Percentiles rank a stretch among this genome's conserved stretches.
Conservation (phyloP, 2,888 invertebrate genomes). For the Caenorhabditis wallacei region DNA sequence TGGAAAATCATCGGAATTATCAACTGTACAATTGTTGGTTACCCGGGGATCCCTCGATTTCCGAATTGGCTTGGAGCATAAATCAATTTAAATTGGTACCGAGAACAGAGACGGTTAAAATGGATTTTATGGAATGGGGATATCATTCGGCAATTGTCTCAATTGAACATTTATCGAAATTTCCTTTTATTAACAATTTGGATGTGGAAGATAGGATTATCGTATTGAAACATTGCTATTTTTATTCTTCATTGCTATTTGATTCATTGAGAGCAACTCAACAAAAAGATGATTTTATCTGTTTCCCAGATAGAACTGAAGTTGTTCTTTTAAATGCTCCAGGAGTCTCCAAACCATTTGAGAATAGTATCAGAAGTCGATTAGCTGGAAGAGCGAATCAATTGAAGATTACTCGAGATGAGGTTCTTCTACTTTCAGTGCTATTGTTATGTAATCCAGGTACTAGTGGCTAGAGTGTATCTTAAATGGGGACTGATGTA, state of each 20-base stretch:
- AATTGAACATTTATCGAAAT: constrained; percentile 1
- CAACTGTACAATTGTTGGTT: background rate
- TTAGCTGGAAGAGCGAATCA: constrained; percentile 11
- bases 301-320: constrained; percentile 31
- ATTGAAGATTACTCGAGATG: constrained; percentile 27
- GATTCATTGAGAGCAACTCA: background rate
- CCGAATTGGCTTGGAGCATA: background rate
- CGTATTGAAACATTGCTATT: background rate
- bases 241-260: background rate
- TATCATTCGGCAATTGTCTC: background rate
- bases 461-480: too few species aligned
- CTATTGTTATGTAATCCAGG: constrained; percentile 36
- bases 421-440: constrained; percentile 4
- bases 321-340: background rate
- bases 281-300: background rate
- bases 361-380: background rate
- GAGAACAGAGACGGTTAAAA: background rate
- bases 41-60: background rate
- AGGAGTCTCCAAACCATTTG: background rate
- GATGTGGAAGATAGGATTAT: background rate
- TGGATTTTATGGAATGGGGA: constrained; percentile 9
- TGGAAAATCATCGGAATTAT: background rate
- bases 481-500: too few species aligned
- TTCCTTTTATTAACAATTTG: background rate
- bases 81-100: background rate